Evolutionary conservation across 2,797 vertebrate species (phyloP).

Genomic region (Varecia variegata): DNA sequence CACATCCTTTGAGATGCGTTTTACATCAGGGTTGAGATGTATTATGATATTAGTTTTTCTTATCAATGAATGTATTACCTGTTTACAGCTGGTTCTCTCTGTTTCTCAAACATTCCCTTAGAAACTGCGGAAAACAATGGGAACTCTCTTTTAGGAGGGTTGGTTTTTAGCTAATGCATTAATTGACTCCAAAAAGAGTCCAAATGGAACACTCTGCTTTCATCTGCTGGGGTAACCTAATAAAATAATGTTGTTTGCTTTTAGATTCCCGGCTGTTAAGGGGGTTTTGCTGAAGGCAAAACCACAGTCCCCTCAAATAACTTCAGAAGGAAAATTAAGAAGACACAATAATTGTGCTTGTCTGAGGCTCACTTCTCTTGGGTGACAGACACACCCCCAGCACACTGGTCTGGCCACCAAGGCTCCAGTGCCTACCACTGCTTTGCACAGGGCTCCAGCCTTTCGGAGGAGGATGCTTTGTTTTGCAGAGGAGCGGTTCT

Average conservation of each 20-base stretch:
- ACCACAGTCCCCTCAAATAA: constrained; percentile 66
- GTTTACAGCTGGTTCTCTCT: background rate
- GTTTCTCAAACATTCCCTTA: background rate
- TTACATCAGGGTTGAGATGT: background rate
- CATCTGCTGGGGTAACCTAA: constrained; percentile 71
- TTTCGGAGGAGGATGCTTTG: background rate
- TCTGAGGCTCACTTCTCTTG: constrained; percentile 36
- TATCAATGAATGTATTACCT: background rate
- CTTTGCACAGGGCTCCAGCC: background rate
- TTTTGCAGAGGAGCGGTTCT: background rate
- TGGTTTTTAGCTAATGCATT: constrained; percentile 73
- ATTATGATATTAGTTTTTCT: background rate
- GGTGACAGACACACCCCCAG: background rate
- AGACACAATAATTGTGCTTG: constrained; percentile 53
- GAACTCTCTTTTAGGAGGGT: constrained; percentile 37
- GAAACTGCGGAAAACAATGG: background rate
- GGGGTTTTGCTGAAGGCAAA: constrained; percentile 72
- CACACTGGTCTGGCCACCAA: background rate
- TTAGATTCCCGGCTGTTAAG: constrained; percentile 68
- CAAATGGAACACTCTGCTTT: constrained; percentile 67
- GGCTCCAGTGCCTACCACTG: background rate
- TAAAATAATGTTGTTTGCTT: constrained; percentile 75
- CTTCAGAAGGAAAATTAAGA: constrained; percentile 66
- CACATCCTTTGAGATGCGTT: background rate
- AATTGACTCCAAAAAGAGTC: constrained; percentile 68